Percentiles rank a stretch among this genome's conserved stretches.
These are phyloP conservation scores for Drosophila pseudoananassae DNA, from an alignment of 1,140 invertebrate species.

Conservation along the genomic window DNA sequence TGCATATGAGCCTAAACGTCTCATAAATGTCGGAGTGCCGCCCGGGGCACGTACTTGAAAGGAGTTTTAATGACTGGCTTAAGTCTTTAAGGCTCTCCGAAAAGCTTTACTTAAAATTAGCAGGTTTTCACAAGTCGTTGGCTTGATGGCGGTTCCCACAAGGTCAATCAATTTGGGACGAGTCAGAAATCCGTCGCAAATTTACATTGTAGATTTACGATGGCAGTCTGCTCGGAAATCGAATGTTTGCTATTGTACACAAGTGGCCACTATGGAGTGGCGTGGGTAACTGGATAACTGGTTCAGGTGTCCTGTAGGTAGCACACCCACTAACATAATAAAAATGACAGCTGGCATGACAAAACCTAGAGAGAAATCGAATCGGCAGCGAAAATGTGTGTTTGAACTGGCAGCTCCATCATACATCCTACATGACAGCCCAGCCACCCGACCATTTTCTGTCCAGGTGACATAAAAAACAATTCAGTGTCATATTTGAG, in stretches of 20 bases:
- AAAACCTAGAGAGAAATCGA: constrained; percentile 39
- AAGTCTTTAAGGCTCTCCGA: background rate
- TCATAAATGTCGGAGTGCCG: constrained; percentile 58
- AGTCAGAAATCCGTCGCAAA: constrained; percentile 59
- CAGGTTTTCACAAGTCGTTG: constrained; percentile 48
- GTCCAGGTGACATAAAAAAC: constrained; percentile 58
- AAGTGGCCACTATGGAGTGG: background rate
- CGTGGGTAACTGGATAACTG: background rate
- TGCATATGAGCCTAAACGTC: constrained; percentile 1
- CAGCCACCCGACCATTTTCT: constrained; percentile 19
- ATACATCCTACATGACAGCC: background rate
- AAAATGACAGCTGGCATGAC: constrained; percentile 44
- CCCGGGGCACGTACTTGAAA: constrained; percentile 7
- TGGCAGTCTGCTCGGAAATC: constrained; percentile 36
- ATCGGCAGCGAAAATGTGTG: constrained; percentile 63
- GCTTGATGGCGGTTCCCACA: constrained; percentile 31
- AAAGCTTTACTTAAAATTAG: constrained; percentile 10
- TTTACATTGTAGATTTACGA: constrained; percentile 63
- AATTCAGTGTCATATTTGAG: constrained; percentile 79
- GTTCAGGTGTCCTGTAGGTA: background rate
- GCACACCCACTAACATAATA: constrained; percentile 27
- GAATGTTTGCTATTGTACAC: constrained; percentile 31
- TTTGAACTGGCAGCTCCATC: constrained; percentile 53
- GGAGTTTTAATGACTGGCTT: constrained; percentile 43
- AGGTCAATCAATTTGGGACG: constrained; percentile 44